Evolutionary conservation across 1,140 invertebrate genomes (phyloP), one percentile per base, ranked within the genome.

Genomic region (Teleopsis dalmanni): DNA sequence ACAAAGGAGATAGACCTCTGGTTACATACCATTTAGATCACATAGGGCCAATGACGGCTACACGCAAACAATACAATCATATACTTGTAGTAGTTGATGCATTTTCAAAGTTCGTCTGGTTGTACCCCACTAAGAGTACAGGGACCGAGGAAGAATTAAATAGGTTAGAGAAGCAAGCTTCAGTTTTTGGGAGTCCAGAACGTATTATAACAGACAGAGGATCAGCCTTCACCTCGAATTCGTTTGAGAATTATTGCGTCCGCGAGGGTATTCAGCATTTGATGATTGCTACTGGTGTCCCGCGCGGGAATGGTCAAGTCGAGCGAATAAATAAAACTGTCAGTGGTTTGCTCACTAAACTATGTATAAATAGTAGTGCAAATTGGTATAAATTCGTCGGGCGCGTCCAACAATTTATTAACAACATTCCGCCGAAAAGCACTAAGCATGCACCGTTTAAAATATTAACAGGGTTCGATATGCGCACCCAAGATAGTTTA

Each of bases 401-500:
- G 2, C 35, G 25, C 21, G 42, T 64, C 3, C 62, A 72, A 45
- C 41, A 54, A 37, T 37, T 40, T 4, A 22, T 73, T 13, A 72
- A 72, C 48, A 55, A 46, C 3, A 65, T 62, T 2, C 58, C 43
- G 10, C 58, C 69, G n/a, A 37, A 65, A 44, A 63, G 59, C 33
- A 70, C 62, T 1, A 53, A 54, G 2, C 53, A n/a, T 0, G 60
- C 62, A 7, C 71, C 65, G 1, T 71, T 71, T 51, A 35, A 68
- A 21, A 5, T 73, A 10, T 19, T 73, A 8, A 50, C 56, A 21
- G 62, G 64, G 11, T 53, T 55, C 3, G 55, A 58, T 36, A 60
- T 70, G 51, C 54, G 47, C 42, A 2, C 48, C 43, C 10, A 48
- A 60, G 48, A 62, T n/a, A 57, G 66, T 45, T 18, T 51, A 10